Percentiles rank a stretch among this genome's conserved stretches.
phyloP scores from a whole-genome alignment of 2,113 vertebrate species.

The Saccopteryx bilineata region DNA sequence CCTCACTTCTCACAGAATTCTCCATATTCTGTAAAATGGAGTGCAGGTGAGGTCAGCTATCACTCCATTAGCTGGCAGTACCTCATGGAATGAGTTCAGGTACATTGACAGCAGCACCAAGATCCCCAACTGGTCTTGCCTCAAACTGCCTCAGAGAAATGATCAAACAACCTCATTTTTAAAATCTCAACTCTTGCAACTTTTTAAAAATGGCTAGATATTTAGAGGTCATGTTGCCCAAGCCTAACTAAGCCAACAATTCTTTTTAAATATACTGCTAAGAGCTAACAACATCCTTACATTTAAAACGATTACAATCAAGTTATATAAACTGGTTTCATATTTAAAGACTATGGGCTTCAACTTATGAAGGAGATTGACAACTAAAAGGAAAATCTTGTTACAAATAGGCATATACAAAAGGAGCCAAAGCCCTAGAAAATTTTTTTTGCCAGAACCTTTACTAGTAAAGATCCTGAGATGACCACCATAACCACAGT shows the following conservation, averaged over 20 bases:
- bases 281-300: background rate
- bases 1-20: background rate
- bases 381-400: slow-evolving; percentile 19
- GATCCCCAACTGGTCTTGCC: background rate
- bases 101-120: background rate
- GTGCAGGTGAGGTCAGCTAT: background rate
- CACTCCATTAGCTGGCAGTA: background rate
- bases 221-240: background rate
- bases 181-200: slow-evolving; percentile 14
- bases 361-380: background rate
- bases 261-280: background rate
- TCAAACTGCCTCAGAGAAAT: background rate
- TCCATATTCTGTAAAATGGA: background rate
- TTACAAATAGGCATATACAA: background rate
- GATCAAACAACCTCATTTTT: background rate
- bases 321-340: background rate
- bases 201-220: background rate
- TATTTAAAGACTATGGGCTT: background rate
- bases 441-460: background rate
- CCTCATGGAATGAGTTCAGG: background rate
- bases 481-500: background rate
- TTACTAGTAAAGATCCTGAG: background rate
- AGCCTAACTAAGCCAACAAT: background rate
- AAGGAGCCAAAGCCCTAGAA: background rate
- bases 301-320: slow-evolving; percentile 15